These are phyloP conservation scores for Cerceris ruficornis DNA, from an alignment of 2,888 invertebrate species.

Conservation along the genomic window DNA sequence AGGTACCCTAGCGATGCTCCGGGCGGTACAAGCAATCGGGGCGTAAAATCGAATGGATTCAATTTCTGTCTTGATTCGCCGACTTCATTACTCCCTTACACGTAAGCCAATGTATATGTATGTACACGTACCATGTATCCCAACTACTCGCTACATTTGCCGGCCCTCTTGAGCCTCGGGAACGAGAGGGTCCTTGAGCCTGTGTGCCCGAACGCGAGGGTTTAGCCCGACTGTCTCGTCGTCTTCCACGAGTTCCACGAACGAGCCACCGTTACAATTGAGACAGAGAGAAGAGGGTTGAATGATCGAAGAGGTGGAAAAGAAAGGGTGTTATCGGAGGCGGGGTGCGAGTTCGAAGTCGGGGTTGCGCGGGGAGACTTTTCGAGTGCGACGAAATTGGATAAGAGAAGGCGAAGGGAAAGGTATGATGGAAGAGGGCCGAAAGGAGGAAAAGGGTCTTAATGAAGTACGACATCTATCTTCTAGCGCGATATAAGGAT, in stretches of 20 bases:
- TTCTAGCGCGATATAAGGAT: slow-evolving; percentile 31
- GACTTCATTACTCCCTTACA: slow-evolving; percentile 70
- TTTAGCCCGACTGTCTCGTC: slow-evolving; percentile 38
- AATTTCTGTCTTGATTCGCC: slow-evolving; percentile 75
- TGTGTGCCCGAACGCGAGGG: slow-evolving; percentile 46
- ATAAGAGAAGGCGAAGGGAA: slow-evolving; percentile 54
- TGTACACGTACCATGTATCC: slow-evolving; percentile 37
- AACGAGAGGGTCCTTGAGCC: slow-evolving; percentile 42
- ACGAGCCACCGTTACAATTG: slow-evolving; percentile 54
- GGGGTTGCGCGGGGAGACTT: slow-evolving; percentile 44
- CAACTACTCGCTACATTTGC: slow-evolving; percentile 52
- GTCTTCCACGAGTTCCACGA: slow-evolving; percentile 52
- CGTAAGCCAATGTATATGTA: slow-evolving; percentile 42
- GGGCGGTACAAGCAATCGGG: slow-evolving; percentile 68
- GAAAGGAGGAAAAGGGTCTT: slow-evolving; percentile 56
- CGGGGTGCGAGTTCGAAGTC: slow-evolving; percentile 29
- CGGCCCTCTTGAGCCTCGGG: slow-evolving; percentile 18
- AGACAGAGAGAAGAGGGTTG: slow-evolving; percentile 42
- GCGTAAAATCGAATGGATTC: slow-evolving; percentile 76
- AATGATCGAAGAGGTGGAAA: slow-evolving; percentile 28
- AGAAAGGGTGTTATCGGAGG: slow-evolving; percentile 30
- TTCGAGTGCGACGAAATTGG: slow-evolving; percentile 62
- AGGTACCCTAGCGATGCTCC: slow-evolving; percentile 9
- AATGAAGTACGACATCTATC: slow-evolving; percentile 75
- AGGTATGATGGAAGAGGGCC: slow-evolving; percentile 45